Conservation (phyloP, 2,797 vertebrate species). For the Brachyrhaphis roseni region DNA sequence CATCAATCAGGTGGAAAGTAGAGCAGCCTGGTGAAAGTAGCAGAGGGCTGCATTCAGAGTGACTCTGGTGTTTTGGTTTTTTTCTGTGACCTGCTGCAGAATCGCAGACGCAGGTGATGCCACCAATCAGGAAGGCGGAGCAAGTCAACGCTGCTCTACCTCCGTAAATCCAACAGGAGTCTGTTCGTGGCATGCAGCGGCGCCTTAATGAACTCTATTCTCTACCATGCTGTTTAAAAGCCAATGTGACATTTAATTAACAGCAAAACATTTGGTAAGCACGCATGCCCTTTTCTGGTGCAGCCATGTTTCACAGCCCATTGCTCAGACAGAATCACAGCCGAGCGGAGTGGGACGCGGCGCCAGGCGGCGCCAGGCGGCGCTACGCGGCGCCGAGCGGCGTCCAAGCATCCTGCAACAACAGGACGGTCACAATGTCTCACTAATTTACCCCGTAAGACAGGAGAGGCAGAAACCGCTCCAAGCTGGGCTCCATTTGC, state of each 20-base stretch:
- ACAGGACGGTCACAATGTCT: conserved; percentile 1
- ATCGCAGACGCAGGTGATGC: neutral
- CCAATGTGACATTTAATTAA: conserved; percentile 54
- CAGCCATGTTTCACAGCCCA: conserved; percentile 29
- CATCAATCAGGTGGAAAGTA: neutral
- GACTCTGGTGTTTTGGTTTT: neutral
- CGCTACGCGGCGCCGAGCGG: conserved; percentile 1
- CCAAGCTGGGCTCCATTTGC: conserved; percentile 24
- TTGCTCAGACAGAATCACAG: conserved; percentile 29
- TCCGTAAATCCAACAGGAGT: conserved; percentile 1
- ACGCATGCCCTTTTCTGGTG: conserved; percentile 41
- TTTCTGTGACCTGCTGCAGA: neutral
- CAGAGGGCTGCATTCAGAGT: no score
- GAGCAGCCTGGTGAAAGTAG: no score
- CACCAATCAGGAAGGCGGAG: neutral
- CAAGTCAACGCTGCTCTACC: neutral
- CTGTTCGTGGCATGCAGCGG: neutral
- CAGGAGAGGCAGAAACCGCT: conserved; percentile 11
- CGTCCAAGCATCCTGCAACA: conserved; percentile 2
- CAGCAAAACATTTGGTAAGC: conserved; percentile 32
- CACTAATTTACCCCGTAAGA: conserved; percentile 13
- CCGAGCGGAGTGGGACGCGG: neutral
- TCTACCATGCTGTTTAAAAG: conserved; percentile 25
- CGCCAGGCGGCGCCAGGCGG: no score
- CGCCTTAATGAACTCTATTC: neutral